Percentiles rank a stretch among this genome's conserved stretches.
phyloP scores from a whole-genome alignment of 2,888 invertebrate species.

The Drosophila neutralis region DNA sequence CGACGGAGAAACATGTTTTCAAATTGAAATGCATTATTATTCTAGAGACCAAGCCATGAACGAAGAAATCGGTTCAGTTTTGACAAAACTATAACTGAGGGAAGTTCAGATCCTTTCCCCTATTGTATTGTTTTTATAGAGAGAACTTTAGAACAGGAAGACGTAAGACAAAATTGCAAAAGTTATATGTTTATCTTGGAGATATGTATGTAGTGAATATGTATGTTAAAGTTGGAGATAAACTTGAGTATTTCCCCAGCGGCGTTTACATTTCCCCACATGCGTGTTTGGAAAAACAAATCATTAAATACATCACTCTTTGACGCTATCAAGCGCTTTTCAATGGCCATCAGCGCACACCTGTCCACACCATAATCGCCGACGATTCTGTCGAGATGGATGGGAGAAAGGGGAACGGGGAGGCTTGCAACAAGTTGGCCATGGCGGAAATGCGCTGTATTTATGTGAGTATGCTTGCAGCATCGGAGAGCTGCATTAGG shows the following conservation, averaged over 20 bases:
- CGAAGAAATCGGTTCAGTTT: conserved; percentile 6
- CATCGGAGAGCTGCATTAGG: conserved; percentile 27
- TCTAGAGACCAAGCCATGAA: neutral
- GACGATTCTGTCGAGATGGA: conserved; percentile 8
- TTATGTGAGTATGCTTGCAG: neutral
- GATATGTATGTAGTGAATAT: neutral
- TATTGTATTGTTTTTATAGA: neutral
- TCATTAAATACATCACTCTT: conserved; percentile 60
- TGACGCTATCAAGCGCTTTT: conserved; percentile 61
- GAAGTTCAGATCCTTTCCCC: no score
- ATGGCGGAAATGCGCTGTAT: conserved; percentile 57
- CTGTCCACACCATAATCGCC: conserved; percentile 54
- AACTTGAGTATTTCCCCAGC: conserved; percentile 23
- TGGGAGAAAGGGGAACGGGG: neutral
- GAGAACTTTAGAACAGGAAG: conserved; percentile 32
- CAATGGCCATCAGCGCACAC: conserved; percentile 63
- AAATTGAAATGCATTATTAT: neutral
- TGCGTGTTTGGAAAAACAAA: conserved; percentile 55
- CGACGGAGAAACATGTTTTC: neutral
- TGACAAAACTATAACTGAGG: neutral
- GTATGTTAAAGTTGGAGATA: conserved; percentile 32
- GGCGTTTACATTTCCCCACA: conserved; percentile 25
- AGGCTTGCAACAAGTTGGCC: conserved; percentile 30
- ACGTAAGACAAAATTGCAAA: conserved; percentile 17
- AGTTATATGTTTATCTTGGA: conserved; percentile 18